Evolutionary conservation across 2,888 invertebrate genomes (phyloP), one percentile per base, ranked within the genome.

Genomic region (Spodoptera picta): DNA sequence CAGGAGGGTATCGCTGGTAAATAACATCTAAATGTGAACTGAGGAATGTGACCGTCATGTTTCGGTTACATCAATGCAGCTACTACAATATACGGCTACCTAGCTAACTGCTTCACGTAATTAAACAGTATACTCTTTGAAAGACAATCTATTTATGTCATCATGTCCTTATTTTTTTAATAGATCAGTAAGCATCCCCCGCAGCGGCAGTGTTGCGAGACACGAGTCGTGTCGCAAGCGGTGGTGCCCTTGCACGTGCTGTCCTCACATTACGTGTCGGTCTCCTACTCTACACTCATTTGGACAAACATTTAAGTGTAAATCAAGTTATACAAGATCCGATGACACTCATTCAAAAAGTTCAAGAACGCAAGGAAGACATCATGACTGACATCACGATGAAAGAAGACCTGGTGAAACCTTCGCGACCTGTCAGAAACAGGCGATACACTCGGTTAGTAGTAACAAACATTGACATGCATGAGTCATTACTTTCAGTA

Each of bases 401-500:
- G 66, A 95, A 93, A 81, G 89, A 90, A 73, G 93, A 92, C 71
- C 85, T 86, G 77, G 95, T 93, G 80, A 95, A 95, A 87, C 88
- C 95, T 71, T 92, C 95, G 83, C 95, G 97, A 75, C 96, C 97
- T 60, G 95, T 97, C 75, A 95, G 97, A 85, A 97, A 96, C 95
- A 96, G 96, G 83, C 95, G 96, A 84, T 96, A 96, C 89, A 96
- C 96, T 93, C 96, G 96, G 96, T 97, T 89, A 93, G 96, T 89
- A 42, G 24, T 52, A 53, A 54, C 75, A 83, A 77, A 83, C 77
- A 79, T 71, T 69, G 68, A 79, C 57, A 71, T 71, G 62, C 50
- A 87, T 93, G 92, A 92, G 81, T 92, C 92, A 93, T 88, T 87
- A 83, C 78, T 90, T 92, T 90, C 87, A 90, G 88, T 85, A 82